Conservation (phyloP, 2,113 vertebrate genomes). For the Forbesichthys papilliferus region DNA sequence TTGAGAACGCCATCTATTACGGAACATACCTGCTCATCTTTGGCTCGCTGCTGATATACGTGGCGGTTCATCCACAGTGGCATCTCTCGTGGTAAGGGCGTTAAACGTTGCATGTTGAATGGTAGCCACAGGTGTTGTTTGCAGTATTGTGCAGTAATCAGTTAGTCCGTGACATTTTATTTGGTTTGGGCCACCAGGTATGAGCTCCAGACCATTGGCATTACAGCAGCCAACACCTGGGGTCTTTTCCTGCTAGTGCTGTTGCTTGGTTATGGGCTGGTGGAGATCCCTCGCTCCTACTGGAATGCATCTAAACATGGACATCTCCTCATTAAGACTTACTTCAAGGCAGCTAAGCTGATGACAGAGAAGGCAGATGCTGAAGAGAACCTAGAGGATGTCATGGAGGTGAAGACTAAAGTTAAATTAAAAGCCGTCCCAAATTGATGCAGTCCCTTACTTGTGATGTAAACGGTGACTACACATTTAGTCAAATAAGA, state of each 20-base stretch:
- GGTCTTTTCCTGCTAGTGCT: constrained; percentile 95
- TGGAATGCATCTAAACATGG: constrained; percentile 92
- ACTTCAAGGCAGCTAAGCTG: constrained; percentile 95
- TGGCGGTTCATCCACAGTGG: constrained; percentile 88
- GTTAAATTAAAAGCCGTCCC: no score
- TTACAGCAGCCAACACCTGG: constrained; percentile 98
- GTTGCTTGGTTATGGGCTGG: constrained; percentile 92
- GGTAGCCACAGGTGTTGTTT: no score
- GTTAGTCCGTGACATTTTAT: neutral
- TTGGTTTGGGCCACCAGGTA: constrained; percentile 75
- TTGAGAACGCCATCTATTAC: constrained; percentile 98
- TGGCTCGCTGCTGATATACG: constrained; percentile 96
- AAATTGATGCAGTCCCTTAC: no score
- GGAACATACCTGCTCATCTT: constrained; percentile 97
- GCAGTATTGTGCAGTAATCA: neutral
- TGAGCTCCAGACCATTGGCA: constrained; percentile 93
- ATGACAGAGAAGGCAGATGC: constrained; percentile 98
- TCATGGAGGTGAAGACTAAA: constrained; percentile 85
- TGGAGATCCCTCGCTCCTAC: constrained; percentile 94
- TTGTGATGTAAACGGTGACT: no score
- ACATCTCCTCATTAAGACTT: constrained; percentile 92
- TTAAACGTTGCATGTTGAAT: neutral
- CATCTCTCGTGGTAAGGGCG: constrained; percentile 89
- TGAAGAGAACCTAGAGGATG: constrained; percentile 94
- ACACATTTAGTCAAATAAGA: no score